phyloP scores from a whole-genome alignment of 2,797 vertebrate species.

The Tragelaphus oryx region DNA sequence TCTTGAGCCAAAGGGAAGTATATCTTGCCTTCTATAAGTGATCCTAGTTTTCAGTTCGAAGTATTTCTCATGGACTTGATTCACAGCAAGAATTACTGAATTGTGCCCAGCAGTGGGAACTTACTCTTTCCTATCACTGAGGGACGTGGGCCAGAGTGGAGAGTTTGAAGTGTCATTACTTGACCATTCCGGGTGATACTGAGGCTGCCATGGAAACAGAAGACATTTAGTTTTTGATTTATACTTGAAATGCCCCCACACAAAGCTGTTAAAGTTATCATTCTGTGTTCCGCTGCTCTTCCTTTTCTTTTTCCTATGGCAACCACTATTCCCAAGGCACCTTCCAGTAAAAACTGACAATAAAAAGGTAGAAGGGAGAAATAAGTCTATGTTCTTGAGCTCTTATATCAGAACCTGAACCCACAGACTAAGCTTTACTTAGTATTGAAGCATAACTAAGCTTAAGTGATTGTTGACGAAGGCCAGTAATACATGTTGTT shows the following conservation, averaged over 20 bases:
- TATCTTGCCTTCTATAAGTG: background rate
- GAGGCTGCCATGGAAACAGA: background rate
- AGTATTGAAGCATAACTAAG: background rate
- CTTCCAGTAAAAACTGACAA: background rate
- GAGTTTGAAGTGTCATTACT: background rate
- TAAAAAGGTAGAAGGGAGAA: background rate
- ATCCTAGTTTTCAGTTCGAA: background rate
- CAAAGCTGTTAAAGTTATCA: background rate
- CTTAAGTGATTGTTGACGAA: background rate
- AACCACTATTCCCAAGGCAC: background rate
- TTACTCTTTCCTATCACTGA: background rate
- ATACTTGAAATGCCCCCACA: background rate
- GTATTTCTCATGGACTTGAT: background rate
- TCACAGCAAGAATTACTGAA: background rate
- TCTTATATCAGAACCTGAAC: background rate
- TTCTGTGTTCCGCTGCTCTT: background rate
- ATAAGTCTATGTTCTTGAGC: background rate
- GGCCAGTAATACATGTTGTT: background rate
- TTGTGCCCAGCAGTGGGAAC: background rate
- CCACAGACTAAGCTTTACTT: background rate
- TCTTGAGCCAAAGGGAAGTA: background rate
- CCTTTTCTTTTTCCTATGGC: background rate
- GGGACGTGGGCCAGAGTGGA: background rate
- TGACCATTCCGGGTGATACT: background rate
- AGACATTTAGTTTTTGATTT: background rate